Percentiles rank a stretch among this genome's conserved stretches.
Evolutionary conservation across 2,888 invertebrate species (phyloP).

Genomic region (Silvanus unidentatus): DNA sequence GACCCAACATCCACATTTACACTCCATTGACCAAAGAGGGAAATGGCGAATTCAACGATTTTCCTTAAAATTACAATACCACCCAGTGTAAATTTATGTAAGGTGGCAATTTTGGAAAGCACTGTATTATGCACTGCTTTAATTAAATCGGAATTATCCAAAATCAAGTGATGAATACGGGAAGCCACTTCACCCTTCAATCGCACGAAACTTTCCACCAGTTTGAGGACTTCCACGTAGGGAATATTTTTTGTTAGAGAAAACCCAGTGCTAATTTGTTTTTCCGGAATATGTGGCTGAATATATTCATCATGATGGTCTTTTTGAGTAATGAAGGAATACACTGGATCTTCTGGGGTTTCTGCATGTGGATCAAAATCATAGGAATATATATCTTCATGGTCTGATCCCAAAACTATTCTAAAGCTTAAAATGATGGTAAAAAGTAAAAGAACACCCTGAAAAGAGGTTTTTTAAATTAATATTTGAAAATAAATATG

Average conservation of each 20-base stretch:
- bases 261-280: neutral
- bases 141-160: slow-evolving; percentile 15
- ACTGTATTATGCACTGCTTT: slow-evolving; percentile 15
- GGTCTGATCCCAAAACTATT: too few species aligned
- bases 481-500: too few species aligned
- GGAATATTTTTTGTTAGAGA: slow-evolving; percentile 9
- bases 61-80: slow-evolving; percentile 15
- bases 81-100: slow-evolving; percentile 16
- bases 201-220: slow-evolving; percentile 15
- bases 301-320: neutral
- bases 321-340: neutral
- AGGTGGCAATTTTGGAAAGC: slow-evolving; percentile 11
- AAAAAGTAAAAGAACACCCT: too few species aligned
- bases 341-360: neutral
- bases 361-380: too few species aligned
- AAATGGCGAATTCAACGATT: slow-evolving; percentile 15
- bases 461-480: too few species aligned
- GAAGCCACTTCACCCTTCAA: slow-evolving; percentile 16
- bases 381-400: neutral
- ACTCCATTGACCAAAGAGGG: slow-evolving; percentile 9
- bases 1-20: neutral
- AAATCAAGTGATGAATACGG: slow-evolving; percentile 8
- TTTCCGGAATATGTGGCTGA: too few species aligned
- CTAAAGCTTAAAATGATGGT: too few species aligned
- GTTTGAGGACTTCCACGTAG: slow-evolving; percentile 16